Conservation (phyloP, 2,113 vertebrate species). For the Chiloscyllium plagiosum region DNA sequence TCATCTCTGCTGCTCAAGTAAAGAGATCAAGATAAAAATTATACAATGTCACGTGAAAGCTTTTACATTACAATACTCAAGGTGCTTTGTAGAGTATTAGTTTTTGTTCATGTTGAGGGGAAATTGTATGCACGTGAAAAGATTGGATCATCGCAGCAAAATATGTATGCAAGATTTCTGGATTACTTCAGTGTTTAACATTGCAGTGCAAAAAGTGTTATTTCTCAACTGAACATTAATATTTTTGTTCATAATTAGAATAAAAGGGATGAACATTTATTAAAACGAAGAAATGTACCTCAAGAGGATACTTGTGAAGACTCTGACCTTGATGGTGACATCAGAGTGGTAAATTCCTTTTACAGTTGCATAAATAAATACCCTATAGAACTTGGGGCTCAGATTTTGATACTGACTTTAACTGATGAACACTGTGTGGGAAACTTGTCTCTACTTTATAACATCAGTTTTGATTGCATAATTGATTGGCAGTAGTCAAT, state of each 20-base stretch:
- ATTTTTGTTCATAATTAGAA: constrained; percentile 61
- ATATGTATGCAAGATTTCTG: background rate
- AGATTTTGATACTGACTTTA: background rate
- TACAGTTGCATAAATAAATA: background rate
- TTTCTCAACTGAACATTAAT: background rate
- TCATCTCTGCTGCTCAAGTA: background rate
- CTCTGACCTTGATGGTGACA: constrained; percentile 89
- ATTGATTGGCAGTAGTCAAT: background rate
- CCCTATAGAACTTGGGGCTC: background rate
- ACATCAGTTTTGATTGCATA: background rate
- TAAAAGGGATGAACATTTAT: constrained; percentile 94
- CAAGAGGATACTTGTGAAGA: constrained; percentile 93
- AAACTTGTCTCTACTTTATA: background rate
- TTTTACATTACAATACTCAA: background rate
- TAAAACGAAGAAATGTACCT: constrained; percentile 94
- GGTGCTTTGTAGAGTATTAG: background rate
- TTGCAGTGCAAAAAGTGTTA: background rate
- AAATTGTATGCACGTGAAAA: background rate
- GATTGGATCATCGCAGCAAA: background rate
- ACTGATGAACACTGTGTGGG: background rate
- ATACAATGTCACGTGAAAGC: background rate
- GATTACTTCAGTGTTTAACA: background rate
- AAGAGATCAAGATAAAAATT: background rate
- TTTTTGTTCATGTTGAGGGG: background rate
- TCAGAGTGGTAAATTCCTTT: constrained; percentile 76